These are phyloP conservation scores for Lordiphosa collinella DNA, from an alignment of 1,140 invertebrate species.

Conservation along the genomic window DNA sequence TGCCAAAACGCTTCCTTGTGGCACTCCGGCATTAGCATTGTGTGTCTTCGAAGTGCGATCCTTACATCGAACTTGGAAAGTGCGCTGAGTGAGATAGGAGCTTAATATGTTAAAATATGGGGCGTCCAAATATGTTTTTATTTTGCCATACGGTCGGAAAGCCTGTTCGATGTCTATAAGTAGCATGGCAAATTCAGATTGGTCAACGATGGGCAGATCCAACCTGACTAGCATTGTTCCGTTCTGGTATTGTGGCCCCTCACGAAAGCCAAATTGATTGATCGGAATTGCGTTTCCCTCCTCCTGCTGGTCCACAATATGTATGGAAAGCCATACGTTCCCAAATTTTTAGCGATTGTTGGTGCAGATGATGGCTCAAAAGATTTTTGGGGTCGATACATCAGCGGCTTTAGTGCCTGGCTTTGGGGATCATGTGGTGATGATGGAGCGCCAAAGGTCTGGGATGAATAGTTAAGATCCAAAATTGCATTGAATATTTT, in stretches of 20 bases:
- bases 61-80: background rate
- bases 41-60: background rate
- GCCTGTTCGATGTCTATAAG: constrained; percentile 12
- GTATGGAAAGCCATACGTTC: too few species aligned
- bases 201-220: background rate
- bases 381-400: too few species aligned
- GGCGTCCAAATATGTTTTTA: constrained; percentile 1
- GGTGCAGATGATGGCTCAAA: too few species aligned
- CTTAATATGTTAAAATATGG: background rate
- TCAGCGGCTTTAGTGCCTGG: too few species aligned
- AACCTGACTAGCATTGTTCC: background rate
- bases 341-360: too few species aligned
- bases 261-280: background rate
- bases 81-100: constrained; percentile 2
- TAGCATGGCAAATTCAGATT: background rate
- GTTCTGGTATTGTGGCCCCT: too few species aligned
- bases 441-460: too few species aligned
- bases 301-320: too few species aligned
- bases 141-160: constrained; percentile 13
- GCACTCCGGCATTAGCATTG: background rate
- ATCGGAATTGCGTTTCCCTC: background rate
- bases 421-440: too few species aligned
- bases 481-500: too few species aligned
- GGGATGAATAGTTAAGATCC: too few species aligned
- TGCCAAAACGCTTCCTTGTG: constrained; percentile 11